Evolutionary conservation across 2,888 invertebrate species (phyloP).

Genomic region (Andrena dorsata): DNA sequence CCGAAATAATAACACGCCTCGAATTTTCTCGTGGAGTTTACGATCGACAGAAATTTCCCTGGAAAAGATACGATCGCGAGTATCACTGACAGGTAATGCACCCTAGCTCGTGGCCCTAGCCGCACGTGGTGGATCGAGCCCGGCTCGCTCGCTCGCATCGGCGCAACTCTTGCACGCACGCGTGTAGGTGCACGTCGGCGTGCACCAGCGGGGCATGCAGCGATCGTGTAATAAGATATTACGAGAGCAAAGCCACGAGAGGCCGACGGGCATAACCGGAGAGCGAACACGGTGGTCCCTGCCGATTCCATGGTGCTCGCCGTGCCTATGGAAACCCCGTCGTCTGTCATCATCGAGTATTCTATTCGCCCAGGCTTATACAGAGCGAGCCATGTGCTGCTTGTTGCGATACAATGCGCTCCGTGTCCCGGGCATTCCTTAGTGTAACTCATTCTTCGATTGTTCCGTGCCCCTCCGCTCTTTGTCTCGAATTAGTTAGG

Average conservation of each 20-base stretch:
- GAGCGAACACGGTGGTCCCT: constrained; percentile 74
- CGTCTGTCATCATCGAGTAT: constrained; percentile 58
- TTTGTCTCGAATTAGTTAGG: background rate
- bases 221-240: constrained; percentile 80
- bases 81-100: constrained; percentile 32
- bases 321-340: constrained; percentile 66
- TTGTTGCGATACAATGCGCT: background rate
- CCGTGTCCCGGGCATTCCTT: background rate
- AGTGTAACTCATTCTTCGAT: background rate
- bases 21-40: constrained; percentile 43
- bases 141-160: background rate
- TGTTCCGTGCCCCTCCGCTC: background rate
- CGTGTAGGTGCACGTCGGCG: constrained; percentile 44
- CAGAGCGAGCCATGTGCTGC: background rate
- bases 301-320: constrained; percentile 63
- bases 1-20: constrained; percentile 31
- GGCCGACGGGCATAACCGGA: constrained; percentile 70
- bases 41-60: constrained; percentile 44
- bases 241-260: constrained; percentile 75
- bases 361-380: background rate
- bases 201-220: constrained; percentile 63
- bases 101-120: background rate
- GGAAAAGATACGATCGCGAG: constrained; percentile 46
- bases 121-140: constrained; percentile 12
- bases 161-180: constrained; percentile 18